Evolutionary conservation across 2,888 invertebrate species (phyloP).

Genomic region (Ormyrus nitidulus): DNA sequence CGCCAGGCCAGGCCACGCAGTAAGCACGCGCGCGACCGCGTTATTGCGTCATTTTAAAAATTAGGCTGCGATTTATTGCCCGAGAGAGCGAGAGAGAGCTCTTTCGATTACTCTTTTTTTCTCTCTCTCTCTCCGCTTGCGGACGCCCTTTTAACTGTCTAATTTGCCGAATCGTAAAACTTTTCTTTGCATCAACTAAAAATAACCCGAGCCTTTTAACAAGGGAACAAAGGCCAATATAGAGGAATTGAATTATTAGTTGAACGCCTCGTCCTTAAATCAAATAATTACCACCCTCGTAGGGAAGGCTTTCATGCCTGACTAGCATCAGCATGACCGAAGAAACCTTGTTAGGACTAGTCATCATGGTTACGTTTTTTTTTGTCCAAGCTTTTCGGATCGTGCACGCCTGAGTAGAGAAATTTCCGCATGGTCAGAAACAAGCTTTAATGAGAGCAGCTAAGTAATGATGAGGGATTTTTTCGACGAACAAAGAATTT

Average conservation of each 20-base stretch:
- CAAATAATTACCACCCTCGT: slow-evolving; percentile 28
- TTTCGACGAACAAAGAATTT: too few species aligned
- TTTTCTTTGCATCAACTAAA: too few species aligned
- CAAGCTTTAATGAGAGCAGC: background rate
- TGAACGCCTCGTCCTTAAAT: slow-evolving; percentile 19
- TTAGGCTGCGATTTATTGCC: slow-evolving; percentile 49
- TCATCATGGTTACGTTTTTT: slow-evolving; percentile 25
- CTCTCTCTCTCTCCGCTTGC: background rate
- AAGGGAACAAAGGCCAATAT: background rate
- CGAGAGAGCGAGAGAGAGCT: background rate
- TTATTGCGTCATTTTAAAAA: slow-evolving; percentile 48
- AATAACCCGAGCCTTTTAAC: background rate
- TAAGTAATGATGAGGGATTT: too few species aligned
- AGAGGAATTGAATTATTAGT: background rate
- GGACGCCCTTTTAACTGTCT: too few species aligned
- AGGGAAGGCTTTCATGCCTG: background rate
- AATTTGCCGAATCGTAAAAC: background rate
- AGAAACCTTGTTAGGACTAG: slow-evolving; percentile 31
- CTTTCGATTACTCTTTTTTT: too few species aligned
- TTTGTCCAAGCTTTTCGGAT: slow-evolving; percentile 21
- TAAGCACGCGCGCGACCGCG: background rate
- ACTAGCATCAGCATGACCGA: slow-evolving; percentile 34
- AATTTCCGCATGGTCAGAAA: slow-evolving; percentile 33
- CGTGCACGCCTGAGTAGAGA: slow-evolving; percentile 15
- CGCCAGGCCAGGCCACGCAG: background rate